These are phyloP conservation scores for Tenebrosternarchus preto DNA, from an alignment of 2,113 vertebrate genomes.

Conservation along the genomic window DNA sequence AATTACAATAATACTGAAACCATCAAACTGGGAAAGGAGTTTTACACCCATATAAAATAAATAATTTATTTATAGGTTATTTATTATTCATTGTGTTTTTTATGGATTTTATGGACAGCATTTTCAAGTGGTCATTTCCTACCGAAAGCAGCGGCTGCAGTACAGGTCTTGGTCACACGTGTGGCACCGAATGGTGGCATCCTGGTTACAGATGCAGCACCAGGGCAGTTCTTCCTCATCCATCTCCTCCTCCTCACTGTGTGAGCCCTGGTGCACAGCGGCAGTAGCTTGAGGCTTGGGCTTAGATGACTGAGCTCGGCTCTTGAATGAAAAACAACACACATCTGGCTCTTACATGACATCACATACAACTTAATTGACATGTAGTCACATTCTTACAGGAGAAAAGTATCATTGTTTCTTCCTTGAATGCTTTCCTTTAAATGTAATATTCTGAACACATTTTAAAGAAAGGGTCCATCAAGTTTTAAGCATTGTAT, in stretches of 20 bases:
- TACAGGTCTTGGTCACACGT: conserved; percentile 90
- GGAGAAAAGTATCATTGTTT: too few relatives aligned
- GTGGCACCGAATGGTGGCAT: conserved; percentile 86
- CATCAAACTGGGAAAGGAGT: neutral
- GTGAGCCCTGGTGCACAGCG: conserved; percentile 57
- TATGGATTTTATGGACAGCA: neutral
- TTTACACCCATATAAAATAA: neutral
- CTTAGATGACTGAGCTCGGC: conserved; percentile 48
- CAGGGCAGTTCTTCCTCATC: conserved; percentile 89
- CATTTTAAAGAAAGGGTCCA: neutral
- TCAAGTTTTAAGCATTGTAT: neutral
- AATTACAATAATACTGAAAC: too few relatives aligned
- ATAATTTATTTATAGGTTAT: neutral
- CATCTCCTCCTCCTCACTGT: conserved; percentile 83
- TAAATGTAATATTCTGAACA: neutral
- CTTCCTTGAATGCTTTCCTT: too few relatives aligned
- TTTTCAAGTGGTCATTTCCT: conserved; percentile 17
- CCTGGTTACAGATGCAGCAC: conserved; percentile 95
- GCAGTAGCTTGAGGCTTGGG: conserved; percentile 49
- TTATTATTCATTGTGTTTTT: neutral
- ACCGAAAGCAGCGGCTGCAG: conserved; percentile 93
- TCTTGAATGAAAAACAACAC: conserved; percentile 34
- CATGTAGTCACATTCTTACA: too few relatives aligned
- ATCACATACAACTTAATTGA: neutral
- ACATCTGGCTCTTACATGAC: neutral